Conservation (phyloP, 2,888 invertebrate genomes). For the Sinotaia quadrata region DNA sequence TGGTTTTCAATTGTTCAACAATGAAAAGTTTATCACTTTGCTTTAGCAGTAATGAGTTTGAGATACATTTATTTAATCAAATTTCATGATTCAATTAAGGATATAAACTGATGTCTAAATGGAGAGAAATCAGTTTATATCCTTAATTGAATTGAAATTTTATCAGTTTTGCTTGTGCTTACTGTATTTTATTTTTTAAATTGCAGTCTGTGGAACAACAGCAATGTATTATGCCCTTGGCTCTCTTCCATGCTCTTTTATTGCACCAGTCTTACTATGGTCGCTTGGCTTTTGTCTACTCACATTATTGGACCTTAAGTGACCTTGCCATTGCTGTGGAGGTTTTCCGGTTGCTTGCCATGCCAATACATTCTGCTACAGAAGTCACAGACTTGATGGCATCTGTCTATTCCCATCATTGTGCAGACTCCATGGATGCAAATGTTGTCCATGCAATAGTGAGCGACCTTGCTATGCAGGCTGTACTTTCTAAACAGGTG, state of each 20-base stretch:
- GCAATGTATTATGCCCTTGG: constrained; percentile 53
- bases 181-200: not conserved
- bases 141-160: too few species aligned
- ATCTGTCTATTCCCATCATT: constrained; percentile 57
- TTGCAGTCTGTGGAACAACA: constrained; percentile 37
- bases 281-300: constrained; percentile 51
- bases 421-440: constrained; percentile 38
- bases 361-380: constrained; percentile 39
- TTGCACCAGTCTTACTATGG: constrained; percentile 63
- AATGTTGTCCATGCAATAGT: constrained; percentile 43
- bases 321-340: constrained; percentile 62
- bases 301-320: constrained; percentile 59
- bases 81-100: too few species aligned
- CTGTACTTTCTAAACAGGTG: constrained; percentile 28
- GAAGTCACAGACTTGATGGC: constrained; percentile 48
- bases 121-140: too few species aligned
- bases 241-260: constrained; percentile 61
- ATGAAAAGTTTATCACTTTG: too few species aligned
- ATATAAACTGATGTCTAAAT: too few species aligned
- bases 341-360: constrained; percentile 50
- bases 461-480: constrained; percentile 32
- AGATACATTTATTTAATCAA: too few species aligned
- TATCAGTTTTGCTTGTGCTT: too few species aligned
- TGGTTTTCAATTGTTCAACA: too few species aligned
- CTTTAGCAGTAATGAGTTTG: too few species aligned